phyloP scores from a whole-genome alignment of 2,888 invertebrate species.

The Allophyes oxyacanthae region DNA sequence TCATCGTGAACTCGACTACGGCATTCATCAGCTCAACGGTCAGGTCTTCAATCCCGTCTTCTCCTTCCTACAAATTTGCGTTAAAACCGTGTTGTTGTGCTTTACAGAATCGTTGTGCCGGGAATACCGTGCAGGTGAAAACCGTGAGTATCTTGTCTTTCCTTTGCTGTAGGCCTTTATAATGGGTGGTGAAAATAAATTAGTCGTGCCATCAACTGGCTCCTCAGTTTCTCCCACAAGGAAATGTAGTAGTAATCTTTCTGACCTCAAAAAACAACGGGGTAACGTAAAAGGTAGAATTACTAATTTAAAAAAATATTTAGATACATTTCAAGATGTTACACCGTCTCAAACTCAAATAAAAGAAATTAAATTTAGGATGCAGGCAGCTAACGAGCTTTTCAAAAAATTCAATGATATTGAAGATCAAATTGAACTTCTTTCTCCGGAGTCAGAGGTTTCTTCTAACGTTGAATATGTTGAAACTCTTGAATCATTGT shows the following conservation, averaged over 20 bases:
- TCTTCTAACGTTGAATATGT: background rate
- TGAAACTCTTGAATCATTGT: background rate
- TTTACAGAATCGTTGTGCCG: background rate
- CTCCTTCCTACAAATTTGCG: background rate
- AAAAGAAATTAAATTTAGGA: background rate
- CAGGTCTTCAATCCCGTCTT: background rate
- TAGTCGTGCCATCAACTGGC: conserved; percentile 32
- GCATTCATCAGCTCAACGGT: conserved; percentile 1
- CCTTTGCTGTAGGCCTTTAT: background rate
- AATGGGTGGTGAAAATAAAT: conserved; percentile 24
- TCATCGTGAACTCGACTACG: too few relatives aligned
- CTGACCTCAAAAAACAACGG: background rate
- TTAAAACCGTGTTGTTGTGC: background rate
- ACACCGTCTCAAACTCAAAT: background rate
- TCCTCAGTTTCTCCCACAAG: background rate
- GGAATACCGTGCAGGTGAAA: background rate
- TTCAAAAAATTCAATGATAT: background rate
- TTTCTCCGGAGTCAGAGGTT: background rate
- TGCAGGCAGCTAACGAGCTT: background rate
- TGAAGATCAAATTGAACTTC: background rate
- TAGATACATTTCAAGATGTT: background rate
- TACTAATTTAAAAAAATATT: background rate
- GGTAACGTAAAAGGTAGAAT: background rate
- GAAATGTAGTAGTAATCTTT: background rate
- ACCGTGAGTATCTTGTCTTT: background rate